Conservation (phyloP, 2,113 vertebrate genomes). For the Sitta europaea region DNA sequence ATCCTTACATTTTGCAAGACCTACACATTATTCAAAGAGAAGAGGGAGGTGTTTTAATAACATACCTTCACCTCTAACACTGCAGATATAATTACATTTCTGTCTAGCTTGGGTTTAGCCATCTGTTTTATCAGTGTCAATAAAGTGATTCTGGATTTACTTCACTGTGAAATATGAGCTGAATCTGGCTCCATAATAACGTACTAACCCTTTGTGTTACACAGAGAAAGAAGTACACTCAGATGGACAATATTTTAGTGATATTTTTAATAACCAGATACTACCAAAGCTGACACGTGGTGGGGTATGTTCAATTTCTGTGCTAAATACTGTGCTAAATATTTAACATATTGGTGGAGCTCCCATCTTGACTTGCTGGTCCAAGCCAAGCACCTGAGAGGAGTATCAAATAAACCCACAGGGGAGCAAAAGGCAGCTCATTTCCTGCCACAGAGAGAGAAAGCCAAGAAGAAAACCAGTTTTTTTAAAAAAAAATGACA, state of each 20-base stretch:
- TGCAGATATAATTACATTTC: not conserved
- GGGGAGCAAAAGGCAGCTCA: not conserved
- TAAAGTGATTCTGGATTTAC: slow-evolving; percentile 13
- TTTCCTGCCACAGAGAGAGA: not conserved
- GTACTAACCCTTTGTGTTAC: not conserved
- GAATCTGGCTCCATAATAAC: not conserved
- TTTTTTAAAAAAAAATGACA: not conserved
- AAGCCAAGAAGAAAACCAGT: not conserved
- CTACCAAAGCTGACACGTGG: not conserved
- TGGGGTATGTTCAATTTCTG: not conserved
- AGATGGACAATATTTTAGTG: not conserved
- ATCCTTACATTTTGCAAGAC: not conserved
- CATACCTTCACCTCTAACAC: not conserved
- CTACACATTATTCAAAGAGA: not conserved
- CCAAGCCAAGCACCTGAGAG: not conserved
- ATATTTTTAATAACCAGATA: not conserved
- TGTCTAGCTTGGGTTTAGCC: not conserved
- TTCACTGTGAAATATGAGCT: not conserved
- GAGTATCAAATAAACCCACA: not conserved
- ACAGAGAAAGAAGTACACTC: not conserved
- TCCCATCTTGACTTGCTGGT: not conserved
- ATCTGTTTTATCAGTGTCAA: slow-evolving; percentile 32
- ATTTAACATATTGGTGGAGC: not conserved
- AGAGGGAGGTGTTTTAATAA: slow-evolving; percentile 10
- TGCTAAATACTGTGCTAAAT: not conserved